phyloP scores from a whole-genome alignment of 2,797 vertebrate genomes.

The Clarias fuscus region DNA sequence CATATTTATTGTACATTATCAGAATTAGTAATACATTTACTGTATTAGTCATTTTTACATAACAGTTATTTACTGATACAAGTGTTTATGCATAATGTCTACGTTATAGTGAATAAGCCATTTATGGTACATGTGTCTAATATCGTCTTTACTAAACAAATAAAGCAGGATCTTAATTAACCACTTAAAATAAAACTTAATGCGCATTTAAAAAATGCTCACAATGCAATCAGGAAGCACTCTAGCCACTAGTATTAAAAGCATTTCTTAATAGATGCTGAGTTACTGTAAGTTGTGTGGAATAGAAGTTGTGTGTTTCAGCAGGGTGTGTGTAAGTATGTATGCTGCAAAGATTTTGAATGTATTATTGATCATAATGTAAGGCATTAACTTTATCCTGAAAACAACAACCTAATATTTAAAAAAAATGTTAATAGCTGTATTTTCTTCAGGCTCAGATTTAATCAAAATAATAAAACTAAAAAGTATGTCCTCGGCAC shows the following conservation, averaged over 20 bases:
- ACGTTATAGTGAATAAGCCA: neutral
- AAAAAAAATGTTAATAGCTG: neutral
- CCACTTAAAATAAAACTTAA: neutral
- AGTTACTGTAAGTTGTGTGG: neutral
- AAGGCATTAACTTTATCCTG: neutral
- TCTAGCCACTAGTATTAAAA: neutral
- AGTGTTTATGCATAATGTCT: neutral
- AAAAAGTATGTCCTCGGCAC: neutral
- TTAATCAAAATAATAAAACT: neutral
- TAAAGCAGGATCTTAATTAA: neutral
- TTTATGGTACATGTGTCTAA: neutral
- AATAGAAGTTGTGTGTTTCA: neutral
- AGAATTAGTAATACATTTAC: neutral
- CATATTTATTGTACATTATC: too few relatives aligned
- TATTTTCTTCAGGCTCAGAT: neutral
- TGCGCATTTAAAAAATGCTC: neutral
- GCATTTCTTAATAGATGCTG: neutral
- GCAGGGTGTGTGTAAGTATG: neutral
- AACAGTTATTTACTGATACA: neutral
- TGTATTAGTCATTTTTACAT: neutral
- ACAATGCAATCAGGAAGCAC: neutral
- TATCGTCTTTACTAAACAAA: neutral
- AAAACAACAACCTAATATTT: neutral
- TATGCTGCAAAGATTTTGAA: neutral
- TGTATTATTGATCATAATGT: neutral